Base-by-base conservation (phyloP, 2,797 vertebrate genomes). In the Petrocephalus sullivani region DNA sequence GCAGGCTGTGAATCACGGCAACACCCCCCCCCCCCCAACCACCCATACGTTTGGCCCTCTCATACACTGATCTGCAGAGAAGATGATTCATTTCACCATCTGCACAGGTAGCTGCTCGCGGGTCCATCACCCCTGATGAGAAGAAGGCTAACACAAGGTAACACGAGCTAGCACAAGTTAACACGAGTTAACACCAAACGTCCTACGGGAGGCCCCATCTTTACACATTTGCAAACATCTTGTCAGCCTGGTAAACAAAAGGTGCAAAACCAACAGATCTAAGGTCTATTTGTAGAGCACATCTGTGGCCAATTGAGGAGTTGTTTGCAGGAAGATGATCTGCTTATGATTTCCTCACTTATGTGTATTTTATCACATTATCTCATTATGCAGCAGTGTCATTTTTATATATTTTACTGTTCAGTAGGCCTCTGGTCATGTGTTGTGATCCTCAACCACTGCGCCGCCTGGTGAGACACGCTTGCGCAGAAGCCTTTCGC, bases 21-120 rank as follows among this genome's bases (percentile, higher is more conserved):
- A 88, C 21, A 41, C 57, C 82, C 64, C 51, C 12, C 87, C 83
- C 87, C 61, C 41, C 41, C 41, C 41, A 28, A 28, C 41, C 41
- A 2, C 41, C 41, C 41, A 41, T 41, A 41, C 41, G 41, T 41
- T 41, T 41, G 41, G 2, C 41, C 41, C 41, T 4, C 41, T 4
- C 41, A 89, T 89, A 19, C 75, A 33, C 84, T 87, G 88, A 81
- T 90, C 81, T 90, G 89, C 88, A 88, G 88, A 82, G 89, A 87
- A 85, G 88, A 92, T 94, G 94, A 94, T 90, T 94, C 91, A 94
- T 92, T 90, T 90, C 75, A 90, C 90, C 90, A 92, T 89, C 23
- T 49, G 89, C 90, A 88, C 88, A 91, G 88, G 87, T 91, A 61
- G 60, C 87, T 90, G 88, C 89, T 61, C 64, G 6, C 53, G 23